Conservation (phyloP, 1,140 invertebrate species). For the Ephestia elutella region DNA sequence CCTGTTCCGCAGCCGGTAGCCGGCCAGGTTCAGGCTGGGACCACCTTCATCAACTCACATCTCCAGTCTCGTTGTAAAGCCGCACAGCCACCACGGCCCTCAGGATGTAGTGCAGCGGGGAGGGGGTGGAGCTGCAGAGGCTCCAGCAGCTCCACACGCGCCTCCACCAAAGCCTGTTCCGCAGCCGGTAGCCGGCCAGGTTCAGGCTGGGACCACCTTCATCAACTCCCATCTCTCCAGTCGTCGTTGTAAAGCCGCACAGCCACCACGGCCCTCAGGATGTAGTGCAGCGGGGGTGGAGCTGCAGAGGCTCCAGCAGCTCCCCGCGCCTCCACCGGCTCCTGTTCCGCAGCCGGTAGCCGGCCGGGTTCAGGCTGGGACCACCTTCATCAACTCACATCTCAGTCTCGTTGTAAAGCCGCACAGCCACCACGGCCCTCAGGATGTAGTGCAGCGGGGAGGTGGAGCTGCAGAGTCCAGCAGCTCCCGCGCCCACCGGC, state of each 20-base stretch:
- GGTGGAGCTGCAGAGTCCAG: slow-evolving; percentile 95
- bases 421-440: slow-evolving; percentile 96
- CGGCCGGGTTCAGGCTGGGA: slow-evolving; percentile 98
- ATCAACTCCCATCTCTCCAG: slow-evolving; percentile 87
- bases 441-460: slow-evolving; percentile 97
- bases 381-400: too few species aligned
- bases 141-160: slow-evolving; percentile 92
- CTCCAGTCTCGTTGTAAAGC: slow-evolving; percentile 92
- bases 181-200: slow-evolving; percentile 95
- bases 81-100: slow-evolving; percentile 97
- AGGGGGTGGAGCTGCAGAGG: slow-evolving; percentile 93
- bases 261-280: slow-evolving; percentile 97
- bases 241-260: slow-evolving; percentile 94
- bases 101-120: slow-evolving; percentile 96
- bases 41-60: too few species aligned
- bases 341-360: slow-evolving; percentile 95
- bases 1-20: slow-evolving; percentile 94
- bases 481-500: slow-evolving; percentile 89
- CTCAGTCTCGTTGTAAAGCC: slow-evolving; percentile 94
- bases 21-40: too few species aligned
- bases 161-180: slow-evolving; percentile 94
- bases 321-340: slow-evolving; percentile 92
- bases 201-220: slow-evolving; percentile 93
- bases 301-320: slow-evolving; percentile 93
- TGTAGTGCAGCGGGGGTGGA: slow-evolving; percentile 96